These are phyloP conservation scores for Phodopus roborovskii DNA, from an alignment of 2,113 vertebrate species.

Conservation along the genomic window DNA sequence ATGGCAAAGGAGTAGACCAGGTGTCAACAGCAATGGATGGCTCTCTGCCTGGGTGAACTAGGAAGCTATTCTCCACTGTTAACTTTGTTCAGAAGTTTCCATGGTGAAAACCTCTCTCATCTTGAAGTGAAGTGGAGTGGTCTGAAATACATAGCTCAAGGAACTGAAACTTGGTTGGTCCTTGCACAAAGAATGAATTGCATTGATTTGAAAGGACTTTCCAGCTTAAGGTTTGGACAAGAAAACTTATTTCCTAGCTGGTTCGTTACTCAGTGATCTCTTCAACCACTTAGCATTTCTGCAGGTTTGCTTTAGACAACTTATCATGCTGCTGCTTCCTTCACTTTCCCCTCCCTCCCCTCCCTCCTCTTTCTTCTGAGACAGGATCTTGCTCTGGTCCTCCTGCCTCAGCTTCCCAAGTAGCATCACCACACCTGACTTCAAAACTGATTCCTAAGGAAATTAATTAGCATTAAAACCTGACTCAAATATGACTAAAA, in stretches of 20 bases:
- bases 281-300: conserved; percentile 27
- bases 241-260: conserved; percentile 48
- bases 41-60: conserved; percentile 29
- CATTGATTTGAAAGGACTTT: conserved; percentile 65
- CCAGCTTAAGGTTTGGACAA: conserved; percentile 20
- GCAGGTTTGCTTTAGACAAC: conserved; percentile 33
- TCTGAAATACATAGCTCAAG: conserved; percentile 55
- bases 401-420: not conserved
- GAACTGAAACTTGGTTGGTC: conserved; percentile 39
- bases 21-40: not conserved
- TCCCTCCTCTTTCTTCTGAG: not conserved
- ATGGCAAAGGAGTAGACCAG: not conserved
- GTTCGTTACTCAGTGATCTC: conserved; percentile 2
- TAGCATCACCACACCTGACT: not conserved
- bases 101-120: conserved; percentile 8
- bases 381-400: not conserved
- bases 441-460: not conserved
- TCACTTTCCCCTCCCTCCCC: not conserved
- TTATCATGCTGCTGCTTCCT: not conserved
- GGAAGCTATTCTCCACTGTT: not conserved
- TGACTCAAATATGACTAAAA: conserved; percentile 64
- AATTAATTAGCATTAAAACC: conserved; percentile 57
- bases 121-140: conserved; percentile 32
- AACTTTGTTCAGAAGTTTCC: conserved; percentile 55
- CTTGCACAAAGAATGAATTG: conserved; percentile 54